These are phyloP conservation scores for Arctia plantaginis DNA, from an alignment of 2,888 invertebrate species.

Conservation along the genomic window DNA sequence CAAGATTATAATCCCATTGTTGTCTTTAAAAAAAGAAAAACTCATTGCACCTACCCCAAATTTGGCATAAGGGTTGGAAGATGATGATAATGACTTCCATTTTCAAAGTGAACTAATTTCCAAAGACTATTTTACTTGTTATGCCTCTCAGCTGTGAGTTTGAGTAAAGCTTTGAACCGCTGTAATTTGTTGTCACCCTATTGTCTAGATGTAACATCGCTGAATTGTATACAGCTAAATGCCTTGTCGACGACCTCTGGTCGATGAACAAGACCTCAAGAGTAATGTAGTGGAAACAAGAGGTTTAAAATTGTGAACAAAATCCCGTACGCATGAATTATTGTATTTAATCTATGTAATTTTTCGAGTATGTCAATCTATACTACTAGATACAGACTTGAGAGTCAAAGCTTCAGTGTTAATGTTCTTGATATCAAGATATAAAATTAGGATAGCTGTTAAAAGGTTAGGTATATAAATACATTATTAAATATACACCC, in stretches of 20 bases:
- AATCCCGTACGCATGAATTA: background rate
- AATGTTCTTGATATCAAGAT: no score
- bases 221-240: conserved; percentile 30
- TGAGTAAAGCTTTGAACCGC: background rate
- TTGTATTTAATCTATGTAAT: conserved; percentile 5
- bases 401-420: no score
- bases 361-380: background rate
- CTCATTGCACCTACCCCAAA: no score
- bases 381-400: background rate
- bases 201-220: conserved; percentile 32
- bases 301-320: background rate
- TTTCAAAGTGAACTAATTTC: no score
- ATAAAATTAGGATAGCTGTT: no score
- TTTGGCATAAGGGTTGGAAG: no score
- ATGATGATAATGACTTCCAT: no score
- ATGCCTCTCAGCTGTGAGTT: background rate
- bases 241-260: conserved; percentile 25
- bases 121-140: background rate
- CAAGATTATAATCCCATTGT: no score
- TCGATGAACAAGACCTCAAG: conserved; percentile 1
- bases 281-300: conserved; percentile 25
- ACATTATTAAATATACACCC: no score
- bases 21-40: no score
- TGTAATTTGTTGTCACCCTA: conserved; percentile 30
- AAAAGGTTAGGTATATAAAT: background rate